phyloP scores from a whole-genome alignment of 1,140 invertebrate genomes.

The Drosophila sulfurigaster region DNA sequence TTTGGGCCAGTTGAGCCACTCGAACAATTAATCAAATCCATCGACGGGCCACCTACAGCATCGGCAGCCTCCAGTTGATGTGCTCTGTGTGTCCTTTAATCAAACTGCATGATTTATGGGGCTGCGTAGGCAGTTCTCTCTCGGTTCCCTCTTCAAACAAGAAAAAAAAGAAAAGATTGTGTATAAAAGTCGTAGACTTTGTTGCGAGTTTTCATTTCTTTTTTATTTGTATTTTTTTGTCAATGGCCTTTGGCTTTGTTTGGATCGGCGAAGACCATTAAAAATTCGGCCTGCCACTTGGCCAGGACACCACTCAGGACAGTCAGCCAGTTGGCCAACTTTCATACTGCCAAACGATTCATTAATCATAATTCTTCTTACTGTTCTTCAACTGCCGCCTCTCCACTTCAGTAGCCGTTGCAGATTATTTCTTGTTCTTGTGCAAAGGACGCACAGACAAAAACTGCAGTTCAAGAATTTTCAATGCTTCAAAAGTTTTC shows the following conservation, averaged over 20 bases:
- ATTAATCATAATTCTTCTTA: slow-evolving; percentile 75
- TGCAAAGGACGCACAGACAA: slow-evolving; percentile 41
- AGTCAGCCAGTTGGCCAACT: slow-evolving; percentile 64
- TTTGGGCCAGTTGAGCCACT: slow-evolving; percentile 36
- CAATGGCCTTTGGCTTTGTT: slow-evolving; percentile 69
- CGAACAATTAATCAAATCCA: slow-evolving; percentile 66
- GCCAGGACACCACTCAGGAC: slow-evolving; percentile 49
- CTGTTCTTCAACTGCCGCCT: slow-evolving; percentile 2
- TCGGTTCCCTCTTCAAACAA: neutral
- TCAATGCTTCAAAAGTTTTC: slow-evolving; percentile 64
- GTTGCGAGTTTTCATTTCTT: slow-evolving; percentile 18
- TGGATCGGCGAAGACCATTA: slow-evolving; percentile 65
- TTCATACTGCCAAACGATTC: slow-evolving; percentile 39
- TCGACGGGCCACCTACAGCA: slow-evolving; percentile 59
- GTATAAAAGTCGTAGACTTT: slow-evolving; percentile 44
- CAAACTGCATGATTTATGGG: slow-evolving; percentile 73
- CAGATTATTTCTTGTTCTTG: slow-evolving; percentile 62
- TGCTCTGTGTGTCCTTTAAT: slow-evolving; percentile 66
- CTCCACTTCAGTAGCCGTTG: slow-evolving; percentile 44
- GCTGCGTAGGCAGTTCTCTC: slow-evolving; percentile 26
- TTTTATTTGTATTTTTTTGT: slow-evolving; percentile 49
- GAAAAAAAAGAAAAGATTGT: slow-evolving; percentile 42
- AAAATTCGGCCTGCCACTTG: slow-evolving; percentile 66
- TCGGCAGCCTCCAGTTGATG: slow-evolving; percentile 27
- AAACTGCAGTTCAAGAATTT: slow-evolving; percentile 65